Base-by-base conservation (phyloP, 2,888 invertebrate species). In the Epicampocera succincta region DNA sequence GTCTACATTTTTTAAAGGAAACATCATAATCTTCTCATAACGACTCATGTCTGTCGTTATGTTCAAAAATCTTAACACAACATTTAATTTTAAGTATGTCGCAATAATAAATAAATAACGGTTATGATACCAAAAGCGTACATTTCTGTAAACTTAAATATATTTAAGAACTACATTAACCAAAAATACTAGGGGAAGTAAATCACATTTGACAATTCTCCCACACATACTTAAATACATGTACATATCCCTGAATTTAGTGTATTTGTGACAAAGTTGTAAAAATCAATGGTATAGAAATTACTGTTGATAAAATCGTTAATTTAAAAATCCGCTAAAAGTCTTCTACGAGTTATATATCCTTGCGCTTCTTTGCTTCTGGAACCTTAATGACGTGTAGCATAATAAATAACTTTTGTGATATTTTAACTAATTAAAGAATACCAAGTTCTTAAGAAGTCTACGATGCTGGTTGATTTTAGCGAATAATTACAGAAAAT, bases 221-320 rank as follows among this genome's bases (percentile, higher is more conserved):
- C 11, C 21, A 12, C 25, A 52, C 50, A 5, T 52, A 52, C 17
- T 5, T 25, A 13, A 12, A 25, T 17, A n/a, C 9, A 25, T 52
- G 13, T 25, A n/a, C 13, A 25, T 25, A n/a, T 50, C 33, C 8
- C 8, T 9, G 8, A 33, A 8, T 8, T 5, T 33, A 42, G 42
- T 38, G 48, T n/a, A 15, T 58, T 38, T 40, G 15, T 48, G 33
- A 75, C 66, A 12, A 66, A 66, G 82, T 75, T 74, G 71, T 82
- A 56, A 82, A 78, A 82, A 61, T 71, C 69, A 82, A 82, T 75
- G 74, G 44, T 52, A 66, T 68, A 74, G 71, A 82, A 82, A 75
- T 75, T 54, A 82, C 77, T 82, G 71, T 65, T 66, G 75, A 82
- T 78, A 69, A 82, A 82, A 68, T 78, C 74, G 65, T 69, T 69